Base-by-base conservation (phyloP, 2,888 invertebrate genomes). In the Euplexia lucipara region DNA sequence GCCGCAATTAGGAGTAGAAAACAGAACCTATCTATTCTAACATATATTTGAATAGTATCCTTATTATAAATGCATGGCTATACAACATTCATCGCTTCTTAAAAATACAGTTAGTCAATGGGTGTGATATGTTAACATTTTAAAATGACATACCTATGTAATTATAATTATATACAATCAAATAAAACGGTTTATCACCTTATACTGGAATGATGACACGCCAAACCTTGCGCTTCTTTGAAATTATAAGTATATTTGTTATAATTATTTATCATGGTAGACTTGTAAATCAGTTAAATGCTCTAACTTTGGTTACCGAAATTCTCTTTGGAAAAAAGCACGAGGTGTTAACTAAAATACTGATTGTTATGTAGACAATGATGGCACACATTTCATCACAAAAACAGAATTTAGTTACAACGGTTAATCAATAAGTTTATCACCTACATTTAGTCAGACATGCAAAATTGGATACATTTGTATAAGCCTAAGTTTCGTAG, bases 321-420 rank as follows among this genome's bases (percentile, higher is more conserved):
- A 71, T 44, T 75, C 69, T 87, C 87, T 88, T 88, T 88, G 88
- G 88, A 78, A 75, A 59, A 70, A 58, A 75, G 70, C 65, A 69
- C 76, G 86, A 88, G 85, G 86, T 84, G 78, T 68, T 42, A 66
- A 72, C 51, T 74, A 77, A 77, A 71, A 82, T 76, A 70, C 54
- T 71, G 65, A 62, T 75, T 41, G 52, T 60, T 67, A 44, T 60
- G 69, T 61, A 59, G 60, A 44, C 22, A 53, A 48, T 51, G 72
- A 87, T 87, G 87, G 86, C 88, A 87, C 86, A 78, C 70, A 58
- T 70, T 73, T 78, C 63, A 84, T 85, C 81, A 83, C 82, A 59
- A 78, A n/a, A 72, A 68, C 57, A 70, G 69, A 61, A 61, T 52
- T 61, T n/a, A n/a, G n/a, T n/a, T 63, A 47, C 32, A 35, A 51